phyloP scores from a whole-genome alignment of 2,113 vertebrate species.

The Thunnus maccoyii region DNA sequence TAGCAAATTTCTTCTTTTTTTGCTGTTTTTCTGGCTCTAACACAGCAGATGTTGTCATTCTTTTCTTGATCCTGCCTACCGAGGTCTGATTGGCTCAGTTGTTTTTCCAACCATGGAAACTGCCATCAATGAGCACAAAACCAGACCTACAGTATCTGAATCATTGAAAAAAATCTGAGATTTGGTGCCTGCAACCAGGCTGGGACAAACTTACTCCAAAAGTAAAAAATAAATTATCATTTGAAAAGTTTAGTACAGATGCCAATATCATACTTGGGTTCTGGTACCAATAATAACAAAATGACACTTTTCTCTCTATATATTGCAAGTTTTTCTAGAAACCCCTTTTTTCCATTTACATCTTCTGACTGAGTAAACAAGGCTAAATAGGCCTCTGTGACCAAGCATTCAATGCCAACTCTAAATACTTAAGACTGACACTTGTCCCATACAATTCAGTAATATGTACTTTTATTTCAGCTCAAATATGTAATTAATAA shows the following conservation, averaged over 20 bases:
- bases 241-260: too few relatives aligned
- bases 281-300: background rate
- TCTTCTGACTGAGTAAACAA: too few relatives aligned
- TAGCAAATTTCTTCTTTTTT: background rate
- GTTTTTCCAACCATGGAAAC: too few relatives aligned
- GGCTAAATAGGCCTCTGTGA: too few relatives aligned
- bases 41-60: background rate
- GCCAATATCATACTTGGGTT: background rate
- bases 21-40: background rate
- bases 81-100: background rate
- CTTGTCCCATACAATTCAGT: background rate
- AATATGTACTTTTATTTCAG: background rate
- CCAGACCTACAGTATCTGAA: too few relatives aligned
- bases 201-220: too few relatives aligned
- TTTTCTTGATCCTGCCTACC: background rate
- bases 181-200: background rate
- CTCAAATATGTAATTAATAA: background rate
- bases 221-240: too few relatives aligned
- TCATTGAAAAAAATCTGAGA: background rate
- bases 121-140: background rate
- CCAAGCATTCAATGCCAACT: too few relatives aligned
- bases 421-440: too few relatives aligned
- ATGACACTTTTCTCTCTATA: background rate
- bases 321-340: too few relatives aligned
- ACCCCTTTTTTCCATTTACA: background rate